These are phyloP conservation scores for Drosophila flavopinicola DNA, from an alignment of 2,888 invertebrate genomes.

Conservation along the genomic window DNA sequence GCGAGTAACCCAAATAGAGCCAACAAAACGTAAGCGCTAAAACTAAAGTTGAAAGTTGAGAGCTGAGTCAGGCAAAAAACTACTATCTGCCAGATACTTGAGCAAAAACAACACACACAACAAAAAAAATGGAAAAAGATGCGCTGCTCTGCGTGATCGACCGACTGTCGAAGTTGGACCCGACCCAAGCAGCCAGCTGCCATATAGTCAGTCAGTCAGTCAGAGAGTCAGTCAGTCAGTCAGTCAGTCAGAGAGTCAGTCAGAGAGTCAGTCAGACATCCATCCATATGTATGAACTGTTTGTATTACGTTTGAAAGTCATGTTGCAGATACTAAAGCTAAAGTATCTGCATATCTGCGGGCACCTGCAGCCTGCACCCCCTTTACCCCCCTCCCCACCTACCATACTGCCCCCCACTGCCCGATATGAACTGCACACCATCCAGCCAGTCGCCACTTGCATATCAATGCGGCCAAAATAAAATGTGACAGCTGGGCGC, in stretches of 20 bases:
- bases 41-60: slow-evolving; percentile 77
- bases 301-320: slow-evolving; percentile 78
- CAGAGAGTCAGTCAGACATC: slow-evolving; percentile 26
- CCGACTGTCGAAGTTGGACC: slow-evolving; percentile 73
- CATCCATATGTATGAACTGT: slow-evolving; percentile 76
- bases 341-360: slow-evolving; percentile 69
- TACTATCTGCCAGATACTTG: slow-evolving; percentile 55
- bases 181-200: slow-evolving; percentile 45
- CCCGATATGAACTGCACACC: slow-evolving; percentile 21
- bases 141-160: slow-evolving; percentile 72
- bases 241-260: slow-evolving; percentile 12
- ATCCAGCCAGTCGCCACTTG: slow-evolving; percentile 62
- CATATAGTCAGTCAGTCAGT: slow-evolving; percentile 30
- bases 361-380: slow-evolving; percentile 55
- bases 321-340: slow-evolving; percentile 63
- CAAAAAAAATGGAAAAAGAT: slow-evolving; percentile 26
- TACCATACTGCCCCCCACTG: neutral
- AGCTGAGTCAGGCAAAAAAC: slow-evolving; percentile 55
- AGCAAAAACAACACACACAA: neutral
- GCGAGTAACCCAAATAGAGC: slow-evolving; percentile 66
- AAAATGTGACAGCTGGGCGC: slow-evolving; percentile 70
- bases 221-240: slow-evolving; percentile 6
- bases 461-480: slow-evolving; percentile 74
- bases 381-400: neutral
- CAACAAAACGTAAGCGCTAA: slow-evolving; percentile 41